Evolutionary conservation across 2,888 invertebrate genomes (phyloP).

Genomic region (Platynereis dumerilii): DNA sequence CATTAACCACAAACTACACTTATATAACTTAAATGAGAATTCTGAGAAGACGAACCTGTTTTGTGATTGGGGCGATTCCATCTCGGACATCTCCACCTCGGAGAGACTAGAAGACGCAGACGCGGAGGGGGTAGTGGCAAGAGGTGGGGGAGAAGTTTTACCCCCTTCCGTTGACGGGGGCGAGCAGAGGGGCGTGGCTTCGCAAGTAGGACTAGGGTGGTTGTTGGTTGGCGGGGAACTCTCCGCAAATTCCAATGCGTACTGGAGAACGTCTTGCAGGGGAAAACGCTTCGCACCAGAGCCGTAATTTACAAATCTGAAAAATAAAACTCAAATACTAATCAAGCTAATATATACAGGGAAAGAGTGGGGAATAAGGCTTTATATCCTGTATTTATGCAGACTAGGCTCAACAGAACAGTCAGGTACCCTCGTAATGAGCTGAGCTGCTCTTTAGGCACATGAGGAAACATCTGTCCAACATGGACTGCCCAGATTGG

Average conservation of each 20-base stretch:
- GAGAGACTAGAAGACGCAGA: slow-evolving; percentile 23
- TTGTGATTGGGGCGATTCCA: slow-evolving; percentile 58
- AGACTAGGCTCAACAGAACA: too few relatives aligned
- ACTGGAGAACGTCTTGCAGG: slow-evolving; percentile 62
- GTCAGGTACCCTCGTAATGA: too few relatives aligned
- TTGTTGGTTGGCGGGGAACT: slow-evolving; percentile 41
- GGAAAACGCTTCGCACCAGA: slow-evolving; percentile 62
- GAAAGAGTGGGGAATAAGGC: too few relatives aligned
- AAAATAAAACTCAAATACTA: too few relatives aligned
- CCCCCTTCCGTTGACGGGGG: too few relatives aligned
- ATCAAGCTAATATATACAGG: background rate
- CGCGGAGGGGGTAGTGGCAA: background rate
- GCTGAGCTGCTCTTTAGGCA: too few relatives aligned
- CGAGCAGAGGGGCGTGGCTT: background rate
- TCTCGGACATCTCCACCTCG: slow-evolving; percentile 62
- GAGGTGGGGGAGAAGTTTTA: background rate
- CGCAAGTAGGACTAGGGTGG: background rate
- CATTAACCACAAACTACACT: too few relatives aligned
- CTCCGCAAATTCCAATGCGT: slow-evolving; percentile 64
- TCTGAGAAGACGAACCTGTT: slow-evolving; percentile 24
- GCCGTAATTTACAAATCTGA: slow-evolving; percentile 62
- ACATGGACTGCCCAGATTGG: too few relatives aligned
- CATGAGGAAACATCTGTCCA: too few relatives aligned
- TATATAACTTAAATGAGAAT: too few relatives aligned
- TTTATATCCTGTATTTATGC: too few relatives aligned